Evolutionary conservation across 2,888 invertebrate genomes (phyloP).

Genomic region (Phalera bucephala): DNA sequence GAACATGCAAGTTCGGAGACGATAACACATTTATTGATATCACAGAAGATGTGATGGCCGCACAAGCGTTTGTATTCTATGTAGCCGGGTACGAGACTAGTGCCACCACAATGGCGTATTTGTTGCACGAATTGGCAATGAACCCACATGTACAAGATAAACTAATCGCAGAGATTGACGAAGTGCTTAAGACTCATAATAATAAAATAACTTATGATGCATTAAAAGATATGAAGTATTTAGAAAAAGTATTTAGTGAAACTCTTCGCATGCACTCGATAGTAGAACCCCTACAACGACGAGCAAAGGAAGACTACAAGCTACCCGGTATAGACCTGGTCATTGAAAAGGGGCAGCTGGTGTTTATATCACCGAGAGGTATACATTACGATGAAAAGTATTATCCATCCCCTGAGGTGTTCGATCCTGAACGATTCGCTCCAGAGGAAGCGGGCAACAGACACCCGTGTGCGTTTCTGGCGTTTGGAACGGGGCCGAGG

Average conservation of each 20-base stretch:
- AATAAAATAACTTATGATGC: slow-evolving; percentile 61
- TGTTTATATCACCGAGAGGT: slow-evolving; percentile 51
- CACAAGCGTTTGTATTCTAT: no score
- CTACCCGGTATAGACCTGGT: no score
- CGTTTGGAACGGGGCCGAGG: no score
- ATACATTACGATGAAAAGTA: slow-evolving; percentile 64
- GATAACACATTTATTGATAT: no score
- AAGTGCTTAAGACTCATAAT: slow-evolving; percentile 38
- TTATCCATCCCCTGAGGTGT: slow-evolving; percentile 63
- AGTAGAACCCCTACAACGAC: slow-evolving; percentile 56
- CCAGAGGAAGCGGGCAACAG: no score
- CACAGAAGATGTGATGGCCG: no score
- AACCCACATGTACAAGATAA: slow-evolving; percentile 60
- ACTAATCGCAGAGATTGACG: slow-evolving; percentile 47
- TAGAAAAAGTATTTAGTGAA: no score
- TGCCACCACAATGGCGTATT: slow-evolving; percentile 57
- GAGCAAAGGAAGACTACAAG: slow-evolving; percentile 46
- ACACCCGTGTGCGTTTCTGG: slow-evolving; percentile 52
- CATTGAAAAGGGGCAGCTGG: slow-evolving; percentile 48
- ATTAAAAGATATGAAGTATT: no score
- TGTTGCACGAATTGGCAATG: slow-evolving; percentile 53
- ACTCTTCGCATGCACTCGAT: no score
- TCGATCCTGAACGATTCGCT: slow-evolving; percentile 71
- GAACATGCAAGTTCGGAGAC: no score
- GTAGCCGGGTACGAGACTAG: slow-evolving; percentile 70